These are phyloP conservation scores for Hyperopisus bebe DNA, from an alignment of 2,113 vertebrate genomes.

Conservation along the genomic window DNA sequence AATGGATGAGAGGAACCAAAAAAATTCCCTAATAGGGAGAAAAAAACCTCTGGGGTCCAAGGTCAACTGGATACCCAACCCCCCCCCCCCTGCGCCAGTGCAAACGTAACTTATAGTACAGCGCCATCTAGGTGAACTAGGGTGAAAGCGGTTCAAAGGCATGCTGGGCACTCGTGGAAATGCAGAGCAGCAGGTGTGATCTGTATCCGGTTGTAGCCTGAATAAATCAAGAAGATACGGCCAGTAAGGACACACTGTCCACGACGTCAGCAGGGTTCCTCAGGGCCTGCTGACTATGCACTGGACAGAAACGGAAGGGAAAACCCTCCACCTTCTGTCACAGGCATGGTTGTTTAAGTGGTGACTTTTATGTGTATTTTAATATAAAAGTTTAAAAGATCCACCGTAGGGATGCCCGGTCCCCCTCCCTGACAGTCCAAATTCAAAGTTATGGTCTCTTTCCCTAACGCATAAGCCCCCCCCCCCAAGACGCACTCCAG, in stretches of 20 bases:
- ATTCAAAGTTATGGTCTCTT: too few relatives aligned
- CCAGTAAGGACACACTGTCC: neutral
- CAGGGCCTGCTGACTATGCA: neutral
- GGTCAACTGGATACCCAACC: neutral
- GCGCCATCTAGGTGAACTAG: neutral
- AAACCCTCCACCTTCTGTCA: neutral
- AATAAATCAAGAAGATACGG: neutral
- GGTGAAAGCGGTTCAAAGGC: neutral
- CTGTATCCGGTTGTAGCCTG: neutral
- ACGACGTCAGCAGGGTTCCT: neutral
- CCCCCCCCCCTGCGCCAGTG: too few relatives aligned
- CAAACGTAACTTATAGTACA: neutral
- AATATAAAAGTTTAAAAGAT: neutral
- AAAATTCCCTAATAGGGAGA: neutral
- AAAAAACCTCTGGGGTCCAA: neutral
- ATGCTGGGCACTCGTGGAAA: neutral
- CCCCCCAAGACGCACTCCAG: neutral
- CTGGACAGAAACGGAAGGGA: neutral
- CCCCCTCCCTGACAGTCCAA: too few relatives aligned
- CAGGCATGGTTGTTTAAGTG: neutral
- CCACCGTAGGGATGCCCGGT: neutral
- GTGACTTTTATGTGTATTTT: neutral
- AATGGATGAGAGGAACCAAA: neutral
- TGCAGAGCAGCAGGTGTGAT: neutral
- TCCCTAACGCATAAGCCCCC: too few relatives aligned